phyloP scores from a whole-genome alignment of 2,888 invertebrate genomes.

The Rotaria sp. region DNA sequence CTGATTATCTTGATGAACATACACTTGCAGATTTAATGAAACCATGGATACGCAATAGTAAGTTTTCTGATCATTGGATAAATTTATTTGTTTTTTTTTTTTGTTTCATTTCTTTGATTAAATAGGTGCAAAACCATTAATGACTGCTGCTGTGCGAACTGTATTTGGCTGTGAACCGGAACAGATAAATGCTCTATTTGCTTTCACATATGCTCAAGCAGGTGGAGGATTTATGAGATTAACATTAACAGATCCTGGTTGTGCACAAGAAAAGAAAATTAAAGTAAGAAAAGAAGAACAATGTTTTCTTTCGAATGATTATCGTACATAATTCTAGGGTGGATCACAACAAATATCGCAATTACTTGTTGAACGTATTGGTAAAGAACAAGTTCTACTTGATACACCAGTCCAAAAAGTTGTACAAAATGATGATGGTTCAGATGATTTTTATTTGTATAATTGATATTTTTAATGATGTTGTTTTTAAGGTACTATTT shows the following conservation, averaged over 20 bases:
- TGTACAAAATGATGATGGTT: conserved; percentile 30
- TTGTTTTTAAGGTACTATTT: conserved; percentile 29
- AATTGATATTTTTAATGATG: not conserved
- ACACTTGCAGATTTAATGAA: conserved; percentile 47
- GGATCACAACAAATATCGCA: conserved; percentile 41
- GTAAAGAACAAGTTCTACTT: not conserved
- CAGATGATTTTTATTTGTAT: not conserved
- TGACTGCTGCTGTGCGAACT: conserved; percentile 46
- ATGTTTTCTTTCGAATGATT: not conserved
- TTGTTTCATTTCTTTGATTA: conserved; percentile 26
- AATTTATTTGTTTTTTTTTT: not conserved
- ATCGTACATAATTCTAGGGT: conserved; percentile 15
- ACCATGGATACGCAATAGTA: conserved; percentile 44
- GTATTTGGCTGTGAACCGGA: conserved; percentile 50
- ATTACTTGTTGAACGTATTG: conserved; percentile 29
- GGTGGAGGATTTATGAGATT: conserved; percentile 47
- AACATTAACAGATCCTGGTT: conserved; percentile 41
- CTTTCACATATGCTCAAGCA: conserved; percentile 48
- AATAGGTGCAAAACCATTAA: conserved; percentile 47
- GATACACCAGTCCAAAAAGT: conserved; percentile 31
- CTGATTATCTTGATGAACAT: conserved; percentile 48
- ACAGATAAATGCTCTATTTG: conserved; percentile 52
- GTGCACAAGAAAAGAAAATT: conserved; percentile 51
- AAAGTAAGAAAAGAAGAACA: conserved; percentile 45
- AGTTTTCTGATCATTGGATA: not conserved